Conservation (phyloP, 2,113 vertebrate genomes). For the Scopus umbretta region DNA sequence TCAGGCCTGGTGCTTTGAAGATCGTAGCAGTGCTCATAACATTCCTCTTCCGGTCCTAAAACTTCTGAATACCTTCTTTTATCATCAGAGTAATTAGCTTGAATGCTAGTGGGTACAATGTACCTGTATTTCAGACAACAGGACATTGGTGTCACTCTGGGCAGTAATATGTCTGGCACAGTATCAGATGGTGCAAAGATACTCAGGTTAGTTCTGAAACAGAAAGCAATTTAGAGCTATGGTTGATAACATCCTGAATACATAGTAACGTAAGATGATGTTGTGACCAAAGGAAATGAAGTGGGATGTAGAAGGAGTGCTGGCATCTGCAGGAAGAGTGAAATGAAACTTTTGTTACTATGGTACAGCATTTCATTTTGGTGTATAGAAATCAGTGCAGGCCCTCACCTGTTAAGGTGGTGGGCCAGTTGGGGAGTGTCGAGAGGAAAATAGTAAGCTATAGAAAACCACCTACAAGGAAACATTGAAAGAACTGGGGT, state of each 20-base stretch:
- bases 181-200: background rate
- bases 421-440: background rate
- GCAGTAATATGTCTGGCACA: background rate
- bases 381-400: background rate
- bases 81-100: background rate
- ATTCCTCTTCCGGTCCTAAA: background rate
- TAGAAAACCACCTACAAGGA: background rate
- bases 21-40: rapidly evolving
- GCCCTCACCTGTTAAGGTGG: background rate
- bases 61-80: background rate
- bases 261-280: background rate
- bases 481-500: background rate
- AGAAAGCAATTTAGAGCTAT: background rate
- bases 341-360: background rate
- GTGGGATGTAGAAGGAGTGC: background rate
- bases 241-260: background rate
- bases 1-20: background rate
- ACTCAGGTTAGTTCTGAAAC: background rate
- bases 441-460: background rate
- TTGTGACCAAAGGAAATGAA: background rate
- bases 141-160: background rate
- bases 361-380: background rate
- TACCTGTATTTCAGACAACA: background rate
- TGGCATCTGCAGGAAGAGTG: background rate
- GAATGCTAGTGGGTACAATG: background rate